phyloP scores from a whole-genome alignment of 2,797 vertebrate genomes.

The Acrocephalus scirpaceus region DNA sequence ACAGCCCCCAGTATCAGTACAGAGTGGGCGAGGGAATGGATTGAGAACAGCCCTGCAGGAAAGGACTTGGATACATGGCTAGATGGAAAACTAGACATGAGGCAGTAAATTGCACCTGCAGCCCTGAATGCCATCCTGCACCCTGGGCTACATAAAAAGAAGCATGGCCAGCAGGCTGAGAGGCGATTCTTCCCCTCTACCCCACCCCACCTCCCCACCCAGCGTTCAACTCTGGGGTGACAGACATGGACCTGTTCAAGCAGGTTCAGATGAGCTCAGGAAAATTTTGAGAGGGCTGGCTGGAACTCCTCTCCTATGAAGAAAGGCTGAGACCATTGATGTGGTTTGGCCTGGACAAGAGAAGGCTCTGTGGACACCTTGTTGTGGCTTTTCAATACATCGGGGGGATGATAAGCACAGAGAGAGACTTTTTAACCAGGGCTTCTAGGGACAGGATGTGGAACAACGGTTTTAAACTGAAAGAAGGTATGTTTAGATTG shows the following conservation, averaged over 20 bases:
- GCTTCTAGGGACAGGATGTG: background rate
- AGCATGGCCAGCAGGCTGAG: background rate
- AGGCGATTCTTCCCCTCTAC: rapidly evolving
- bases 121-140: background rate
- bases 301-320: background rate
- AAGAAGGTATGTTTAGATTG: background rate
- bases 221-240: background rate
- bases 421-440: background rate
- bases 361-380: background rate
- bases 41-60: background rate
- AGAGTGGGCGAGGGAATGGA: background rate
- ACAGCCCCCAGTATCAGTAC: background rate
- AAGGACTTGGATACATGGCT: background rate
- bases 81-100: background rate
- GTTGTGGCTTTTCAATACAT: background rate
- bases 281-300: background rate
- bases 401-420: background rate
- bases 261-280: background rate
- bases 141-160: background rate
- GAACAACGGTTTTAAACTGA: background rate
- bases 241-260: background rate
- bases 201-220: background rate
- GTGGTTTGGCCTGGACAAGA: background rate
- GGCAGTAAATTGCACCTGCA: rapidly evolving
- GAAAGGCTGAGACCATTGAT: background rate